Evolutionary conservation across 2,888 invertebrate genomes (phyloP).

Genomic region (Petrolisthes cinctipes): DNA sequence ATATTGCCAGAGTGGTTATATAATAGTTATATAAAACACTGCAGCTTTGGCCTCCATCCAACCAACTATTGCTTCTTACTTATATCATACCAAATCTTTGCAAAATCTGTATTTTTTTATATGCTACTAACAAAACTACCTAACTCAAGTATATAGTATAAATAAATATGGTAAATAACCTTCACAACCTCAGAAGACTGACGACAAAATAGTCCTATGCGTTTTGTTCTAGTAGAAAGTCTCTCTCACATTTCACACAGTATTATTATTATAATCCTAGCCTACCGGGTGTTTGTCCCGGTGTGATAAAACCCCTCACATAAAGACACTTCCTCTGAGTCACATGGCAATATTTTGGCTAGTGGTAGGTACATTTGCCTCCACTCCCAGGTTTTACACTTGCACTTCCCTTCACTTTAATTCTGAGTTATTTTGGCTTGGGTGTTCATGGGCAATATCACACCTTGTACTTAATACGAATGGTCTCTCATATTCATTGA

Average conservation of each 20-base stretch:
- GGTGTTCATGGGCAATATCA: no score
- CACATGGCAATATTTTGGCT: constrained; percentile 27
- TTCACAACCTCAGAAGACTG: constrained; percentile 59
- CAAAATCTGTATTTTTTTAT: constrained; percentile 34
- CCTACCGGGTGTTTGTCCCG: background rate
- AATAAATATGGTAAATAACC: constrained; percentile 51
- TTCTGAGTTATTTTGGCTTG: no score
- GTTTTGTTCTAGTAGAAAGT: constrained; percentile 15
- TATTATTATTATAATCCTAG: constrained; percentile 25
- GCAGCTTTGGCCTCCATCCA: constrained; percentile 37
- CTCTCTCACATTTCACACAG: constrained; percentile 38
- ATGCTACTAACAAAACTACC: constrained; percentile 42
- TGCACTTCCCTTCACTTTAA: no score
- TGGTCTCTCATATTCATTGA: no score
- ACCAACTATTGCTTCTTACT: no score
- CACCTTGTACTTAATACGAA: no score
- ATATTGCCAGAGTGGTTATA: constrained; percentile 45
- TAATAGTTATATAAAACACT: constrained; percentile 14
- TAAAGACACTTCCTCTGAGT: constrained; percentile 53
- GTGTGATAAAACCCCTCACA: constrained; percentile 28
- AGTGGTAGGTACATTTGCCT: background rate
- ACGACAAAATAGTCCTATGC: constrained; percentile 16
- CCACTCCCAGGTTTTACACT: no score
- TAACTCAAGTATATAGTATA: constrained; percentile 48
- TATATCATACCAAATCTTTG: no score